These are phyloP conservation scores for Lymantria monacha DNA, from an alignment of 2,888 invertebrate species.

Conservation along the genomic window DNA sequence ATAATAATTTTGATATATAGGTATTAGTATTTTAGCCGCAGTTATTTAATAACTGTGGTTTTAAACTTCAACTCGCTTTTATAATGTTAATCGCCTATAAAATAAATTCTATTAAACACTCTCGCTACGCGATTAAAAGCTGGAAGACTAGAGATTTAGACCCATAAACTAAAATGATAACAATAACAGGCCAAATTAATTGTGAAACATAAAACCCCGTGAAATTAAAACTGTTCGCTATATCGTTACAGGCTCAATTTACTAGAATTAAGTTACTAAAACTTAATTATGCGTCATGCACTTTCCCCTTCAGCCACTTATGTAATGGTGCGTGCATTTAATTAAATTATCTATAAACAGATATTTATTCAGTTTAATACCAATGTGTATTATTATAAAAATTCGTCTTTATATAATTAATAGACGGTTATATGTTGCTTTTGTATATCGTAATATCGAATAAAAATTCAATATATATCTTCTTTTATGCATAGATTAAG, in stretches of 20 bases:
- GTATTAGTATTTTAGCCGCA: no score
- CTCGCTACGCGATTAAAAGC: no score
- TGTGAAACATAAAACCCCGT: background rate
- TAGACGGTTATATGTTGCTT: background rate
- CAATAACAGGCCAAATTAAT: background rate
- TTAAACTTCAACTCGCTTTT: no score
- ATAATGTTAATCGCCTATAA: no score
- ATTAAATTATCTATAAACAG: background rate
- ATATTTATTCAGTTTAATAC: background rate
- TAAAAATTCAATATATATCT: no score
- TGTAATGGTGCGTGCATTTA: conserved; percentile 6
- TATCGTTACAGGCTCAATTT: conserved; percentile 16
- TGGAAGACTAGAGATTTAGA: no score
- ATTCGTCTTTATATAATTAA: background rate
- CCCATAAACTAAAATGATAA: background rate
- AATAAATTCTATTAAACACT: no score
- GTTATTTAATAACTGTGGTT: no score
- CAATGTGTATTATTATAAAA: no score
- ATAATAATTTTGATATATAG: no score
- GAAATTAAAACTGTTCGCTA: conserved; percentile 2
- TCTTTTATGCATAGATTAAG: no score
- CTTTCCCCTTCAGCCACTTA: conserved; percentile 7
- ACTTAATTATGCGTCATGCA: conserved; percentile 14
- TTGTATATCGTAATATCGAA: no score
- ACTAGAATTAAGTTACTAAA: conserved; percentile 19